A percentile compares a stretch with the other conserved stretches of the same genome.
Evolutionary conservation across 2,113 vertebrate species (phyloP).

Genomic region (Malurus elegans): DNA sequence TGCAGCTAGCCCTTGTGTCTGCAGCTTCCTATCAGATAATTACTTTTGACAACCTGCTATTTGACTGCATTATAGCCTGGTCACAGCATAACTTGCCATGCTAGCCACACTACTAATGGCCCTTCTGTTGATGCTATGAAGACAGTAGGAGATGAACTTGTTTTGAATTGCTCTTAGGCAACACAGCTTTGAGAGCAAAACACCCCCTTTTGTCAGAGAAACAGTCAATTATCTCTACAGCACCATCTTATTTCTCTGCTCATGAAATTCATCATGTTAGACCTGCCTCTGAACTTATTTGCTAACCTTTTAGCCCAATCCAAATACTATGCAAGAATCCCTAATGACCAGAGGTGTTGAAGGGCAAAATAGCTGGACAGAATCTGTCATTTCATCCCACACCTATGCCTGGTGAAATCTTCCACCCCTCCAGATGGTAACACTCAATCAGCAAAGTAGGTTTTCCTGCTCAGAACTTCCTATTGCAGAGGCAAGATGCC

Average conservation of each 20-base stretch:
- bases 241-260: background rate
- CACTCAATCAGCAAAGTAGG: background rate
- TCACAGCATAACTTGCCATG: background rate
- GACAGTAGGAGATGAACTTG: background rate
- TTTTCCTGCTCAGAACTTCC: background rate
- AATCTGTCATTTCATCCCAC: background rate
- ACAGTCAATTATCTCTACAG: background rate
- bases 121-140: background rate
- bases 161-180: background rate
- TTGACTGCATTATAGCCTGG: background rate
- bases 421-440: background rate
- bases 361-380: background rate
- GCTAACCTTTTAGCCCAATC: background rate
- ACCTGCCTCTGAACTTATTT: background rate
- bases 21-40: background rate
- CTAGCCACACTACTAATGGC: background rate
- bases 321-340: background rate
- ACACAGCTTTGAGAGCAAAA: background rate
- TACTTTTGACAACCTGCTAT: slow-evolving; percentile 17
- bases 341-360: background rate
- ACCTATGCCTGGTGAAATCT: background rate
- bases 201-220: background rate
- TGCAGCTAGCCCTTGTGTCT: background rate
- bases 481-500: background rate
- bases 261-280: background rate